Evolutionary conservation across 2,113 vertebrate genomes (phyloP).

Genomic region (Loxodonta africana): DNA sequence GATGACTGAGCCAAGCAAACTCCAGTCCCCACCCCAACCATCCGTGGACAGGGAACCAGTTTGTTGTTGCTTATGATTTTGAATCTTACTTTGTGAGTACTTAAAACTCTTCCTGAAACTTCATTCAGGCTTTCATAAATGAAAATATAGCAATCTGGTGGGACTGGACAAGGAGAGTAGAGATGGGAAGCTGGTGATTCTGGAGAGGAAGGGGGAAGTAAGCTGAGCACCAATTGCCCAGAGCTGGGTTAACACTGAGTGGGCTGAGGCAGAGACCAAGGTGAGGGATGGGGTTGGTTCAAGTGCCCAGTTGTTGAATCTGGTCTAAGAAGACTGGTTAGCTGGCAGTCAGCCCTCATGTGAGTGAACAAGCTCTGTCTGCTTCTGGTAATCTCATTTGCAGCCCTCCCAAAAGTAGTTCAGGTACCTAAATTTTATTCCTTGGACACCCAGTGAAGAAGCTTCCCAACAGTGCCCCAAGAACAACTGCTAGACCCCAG

Average conservation of each 20-base stretch:
- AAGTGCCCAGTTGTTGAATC: not conserved
- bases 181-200: not conserved
- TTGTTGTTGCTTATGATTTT: not conserved
- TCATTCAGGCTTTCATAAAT: not conserved
- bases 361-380: not conserved
- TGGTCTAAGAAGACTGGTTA: not conserved
- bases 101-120: not conserved
- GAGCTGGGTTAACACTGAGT: not conserved
- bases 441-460: not conserved
- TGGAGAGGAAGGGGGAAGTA: not conserved
- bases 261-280: not conserved
- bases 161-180: not conserved
- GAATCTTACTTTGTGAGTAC: not conserved
- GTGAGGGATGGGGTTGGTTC: too few species aligned
- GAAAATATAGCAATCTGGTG: not conserved
- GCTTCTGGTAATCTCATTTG: not conserved
- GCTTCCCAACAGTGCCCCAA: not conserved
- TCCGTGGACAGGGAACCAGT: not conserved
- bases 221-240: too few species aligned
- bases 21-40: not conserved
- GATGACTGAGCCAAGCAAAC: not conserved
- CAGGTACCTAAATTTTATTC: not conserved
- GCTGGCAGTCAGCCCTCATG: not conserved
- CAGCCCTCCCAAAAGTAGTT: not conserved
- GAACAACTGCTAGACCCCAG: not conserved